These are phyloP conservation scores for Cyprinodon diabolis DNA, from an alignment of 2,797 vertebrate genomes.

Conservation along the genomic window DNA sequence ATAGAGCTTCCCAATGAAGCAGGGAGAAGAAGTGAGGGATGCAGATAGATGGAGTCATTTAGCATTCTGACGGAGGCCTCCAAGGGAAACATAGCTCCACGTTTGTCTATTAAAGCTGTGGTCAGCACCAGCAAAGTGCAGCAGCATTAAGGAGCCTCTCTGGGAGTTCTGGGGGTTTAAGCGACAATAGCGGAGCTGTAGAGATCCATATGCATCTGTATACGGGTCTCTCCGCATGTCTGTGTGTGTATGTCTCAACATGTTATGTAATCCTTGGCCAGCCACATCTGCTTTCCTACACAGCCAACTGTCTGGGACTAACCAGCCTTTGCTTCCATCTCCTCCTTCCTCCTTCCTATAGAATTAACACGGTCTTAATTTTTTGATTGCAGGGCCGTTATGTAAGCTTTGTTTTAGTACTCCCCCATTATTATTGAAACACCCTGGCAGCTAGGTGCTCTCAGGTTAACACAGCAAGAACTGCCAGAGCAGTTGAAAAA, in stretches of 20 bases:
- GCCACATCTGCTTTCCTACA: constrained; percentile 77
- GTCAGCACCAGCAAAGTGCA: constrained; percentile 4
- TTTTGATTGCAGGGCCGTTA: constrained; percentile 50
- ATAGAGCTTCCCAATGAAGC: constrained; percentile 8
- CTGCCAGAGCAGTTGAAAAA: neutral
- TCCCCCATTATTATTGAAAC: constrained; percentile 4
- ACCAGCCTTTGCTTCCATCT: constrained; percentile 33
- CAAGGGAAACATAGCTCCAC: neutral
- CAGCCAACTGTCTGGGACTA: constrained; percentile 53
- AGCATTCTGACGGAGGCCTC: constrained; percentile 25
- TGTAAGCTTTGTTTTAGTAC: constrained; percentile 29
- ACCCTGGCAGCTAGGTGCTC: constrained; percentile 17
- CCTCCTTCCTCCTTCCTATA: constrained; percentile 43
- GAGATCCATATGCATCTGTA: constrained; percentile 18
- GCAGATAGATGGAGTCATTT: constrained; percentile 30
- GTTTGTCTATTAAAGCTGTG: constrained; percentile 1
- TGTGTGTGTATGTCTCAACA: constrained; percentile 39
- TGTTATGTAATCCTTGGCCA: constrained; percentile 79
- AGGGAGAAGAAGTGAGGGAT: constrained; percentile 3
- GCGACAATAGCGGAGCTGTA: neutral
- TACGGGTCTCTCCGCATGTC: neutral
- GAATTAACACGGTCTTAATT: constrained; percentile 64
- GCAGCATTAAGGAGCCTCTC: neutral
- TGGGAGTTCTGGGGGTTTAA: neutral
- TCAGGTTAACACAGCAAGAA: neutral